Base-by-base conservation (phyloP, 2,797 vertebrate genomes). In the Esox masquinongy region DNA sequence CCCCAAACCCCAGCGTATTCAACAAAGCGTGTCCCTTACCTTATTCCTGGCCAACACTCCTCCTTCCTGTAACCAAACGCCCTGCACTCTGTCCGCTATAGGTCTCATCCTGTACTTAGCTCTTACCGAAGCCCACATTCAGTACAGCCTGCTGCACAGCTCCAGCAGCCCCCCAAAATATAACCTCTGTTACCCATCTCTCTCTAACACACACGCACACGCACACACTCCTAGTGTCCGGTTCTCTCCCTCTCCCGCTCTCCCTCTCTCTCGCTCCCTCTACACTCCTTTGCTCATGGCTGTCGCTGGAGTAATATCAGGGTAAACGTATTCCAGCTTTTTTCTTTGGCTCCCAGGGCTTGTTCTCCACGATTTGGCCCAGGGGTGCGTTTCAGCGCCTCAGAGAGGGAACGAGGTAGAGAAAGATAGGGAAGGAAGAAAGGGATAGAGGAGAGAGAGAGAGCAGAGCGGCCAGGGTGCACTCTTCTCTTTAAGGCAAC, bases 321-420 rank as follows among this genome's bases (percentile, higher is more conserved):
- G 91, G 92, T 92, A 94, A 94, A 94, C 91, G 89, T 92, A 94
- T 93, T 92, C 92, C 92, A 93, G 92, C 88, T 93, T 93, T 75
- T 76, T 93, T 92, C 92, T 90, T 84, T 91, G 88, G 90, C 91
- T 92, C 91, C 93, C 92, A 94, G 92, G 94, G 93, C 91, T 93
- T 93, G 91, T 94, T 94, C 91, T 91, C 88, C 92, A 91, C 92
- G 91, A 94, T 94, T 94, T 94, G 93, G 94, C 93, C 94, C 94
- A 91, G 92, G 93, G 94, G 94, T 95, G 92, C 93, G 92, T 95
- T 95, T 94, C 91, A 94, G 85, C 83, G 86, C 89, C 90, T 93
- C 89, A 92, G 90, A 88, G 87, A 90, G 87, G 82, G 85, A 86
- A 85, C 69, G 86, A 86, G 85, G 85, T 80, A 88, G 84, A 84